Conservation (phyloP, 2,797 vertebrate species). For the Halcyon chelicuti region DNA sequence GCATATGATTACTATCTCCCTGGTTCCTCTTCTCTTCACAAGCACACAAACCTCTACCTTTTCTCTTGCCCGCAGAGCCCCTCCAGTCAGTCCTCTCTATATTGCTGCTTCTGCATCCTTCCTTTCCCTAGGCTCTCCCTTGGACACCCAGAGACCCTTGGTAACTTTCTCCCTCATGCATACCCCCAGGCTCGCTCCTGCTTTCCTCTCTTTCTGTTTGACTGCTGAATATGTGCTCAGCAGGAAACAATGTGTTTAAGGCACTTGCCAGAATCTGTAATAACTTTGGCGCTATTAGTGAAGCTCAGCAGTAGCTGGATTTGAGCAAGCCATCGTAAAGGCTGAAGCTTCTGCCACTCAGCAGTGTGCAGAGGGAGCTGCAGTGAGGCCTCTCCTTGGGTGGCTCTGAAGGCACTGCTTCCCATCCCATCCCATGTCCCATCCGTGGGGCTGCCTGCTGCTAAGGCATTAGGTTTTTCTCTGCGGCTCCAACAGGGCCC, state of each 20-base stretch:
- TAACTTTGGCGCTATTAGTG: conserved; percentile 48
- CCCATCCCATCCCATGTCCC: background rate
- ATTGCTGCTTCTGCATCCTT: background rate
- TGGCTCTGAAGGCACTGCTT: background rate
- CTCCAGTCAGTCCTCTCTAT: fast-evolving
- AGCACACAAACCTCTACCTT: background rate
- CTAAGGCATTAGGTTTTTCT: background rate
- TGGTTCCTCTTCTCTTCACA: background rate
- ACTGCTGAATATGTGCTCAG: conserved; percentile 30
- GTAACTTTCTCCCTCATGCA: background rate
- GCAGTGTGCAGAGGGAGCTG: background rate
- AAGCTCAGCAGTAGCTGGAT: conserved; percentile 58
- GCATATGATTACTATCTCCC: background rate
- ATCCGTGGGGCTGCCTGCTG: background rate
- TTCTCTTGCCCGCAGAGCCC: background rate
- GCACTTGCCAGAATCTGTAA: conserved; percentile 50
- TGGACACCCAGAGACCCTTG: fast-evolving
- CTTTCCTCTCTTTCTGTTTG: background rate
- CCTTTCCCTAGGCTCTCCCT: background rate
- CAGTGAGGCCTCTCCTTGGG: fast-evolving
- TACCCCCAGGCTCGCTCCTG: background rate
- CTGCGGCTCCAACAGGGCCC: background rate
- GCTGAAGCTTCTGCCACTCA: conserved; percentile 59
- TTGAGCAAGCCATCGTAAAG: conserved; percentile 49
- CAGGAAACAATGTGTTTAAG: conserved; percentile 56